Conservation (phyloP, 2,113 vertebrate genomes). For the Osmerus eperlanus region DNA sequence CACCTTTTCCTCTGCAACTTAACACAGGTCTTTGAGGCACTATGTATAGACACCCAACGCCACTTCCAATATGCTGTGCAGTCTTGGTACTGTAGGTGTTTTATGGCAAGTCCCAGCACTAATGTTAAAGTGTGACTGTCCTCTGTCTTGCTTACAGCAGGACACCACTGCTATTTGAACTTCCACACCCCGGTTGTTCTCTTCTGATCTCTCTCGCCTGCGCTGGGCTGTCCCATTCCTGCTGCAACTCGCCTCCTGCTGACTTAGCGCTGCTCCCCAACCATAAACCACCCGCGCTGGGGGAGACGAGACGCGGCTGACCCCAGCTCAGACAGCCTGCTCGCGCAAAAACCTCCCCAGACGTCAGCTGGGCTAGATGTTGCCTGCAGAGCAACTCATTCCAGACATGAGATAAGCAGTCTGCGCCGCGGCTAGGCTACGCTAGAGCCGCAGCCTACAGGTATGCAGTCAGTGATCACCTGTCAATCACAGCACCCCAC, state of each 20-base stretch:
- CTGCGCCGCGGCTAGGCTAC: slow-evolving; percentile 18
- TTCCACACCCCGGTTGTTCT: background rate
- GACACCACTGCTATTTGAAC: too few species aligned
- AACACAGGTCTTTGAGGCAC: too few species aligned
- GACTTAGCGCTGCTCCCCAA: slow-evolving; percentile 60
- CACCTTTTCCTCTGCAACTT: too few species aligned
- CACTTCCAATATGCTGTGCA: too few species aligned
- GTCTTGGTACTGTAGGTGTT: too few species aligned
- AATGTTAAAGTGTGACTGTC: too few species aligned
- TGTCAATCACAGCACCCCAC: slow-evolving; percentile 37
- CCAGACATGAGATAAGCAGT: slow-evolving; percentile 69
- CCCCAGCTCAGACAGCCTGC: slow-evolving; percentile 50
- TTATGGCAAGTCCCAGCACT: too few species aligned
- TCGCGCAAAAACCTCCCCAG: slow-evolving; percentile 44
- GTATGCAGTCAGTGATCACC: slow-evolving; percentile 46
- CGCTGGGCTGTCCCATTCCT: slow-evolving; percentile 43
- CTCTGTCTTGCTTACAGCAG: too few species aligned
- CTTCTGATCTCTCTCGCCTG: slow-evolving; percentile 28
- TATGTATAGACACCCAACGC: too few species aligned
- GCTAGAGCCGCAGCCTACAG: background rate
- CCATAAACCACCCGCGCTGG: slow-evolving; percentile 61
- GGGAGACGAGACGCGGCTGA: slow-evolving; percentile 61
- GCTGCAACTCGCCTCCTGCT: slow-evolving; percentile 64
- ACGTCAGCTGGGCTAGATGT: slow-evolving; percentile 46
- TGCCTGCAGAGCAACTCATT: slow-evolving; percentile 27